A percentile compares a stretch with the other conserved stretches of the same genome.
Evolutionary conservation across 2,888 invertebrate species (phyloP).

Genomic region (Osmoderma eremita): DNA sequence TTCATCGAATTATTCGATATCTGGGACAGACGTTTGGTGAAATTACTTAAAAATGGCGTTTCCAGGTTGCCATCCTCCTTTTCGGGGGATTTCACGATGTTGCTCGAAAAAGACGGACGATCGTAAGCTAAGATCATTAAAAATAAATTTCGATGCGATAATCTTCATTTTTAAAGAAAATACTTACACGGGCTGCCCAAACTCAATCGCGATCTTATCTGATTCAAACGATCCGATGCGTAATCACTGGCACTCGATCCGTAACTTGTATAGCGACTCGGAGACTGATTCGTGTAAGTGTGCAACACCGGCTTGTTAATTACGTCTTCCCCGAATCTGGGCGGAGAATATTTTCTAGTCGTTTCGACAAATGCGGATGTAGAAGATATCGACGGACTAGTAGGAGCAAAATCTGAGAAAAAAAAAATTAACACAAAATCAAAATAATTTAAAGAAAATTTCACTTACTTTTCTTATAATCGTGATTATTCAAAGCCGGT

Average conservation of each 20-base stretch:
- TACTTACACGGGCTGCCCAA: conserved; percentile 56
- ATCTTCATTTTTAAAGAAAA: neutral
- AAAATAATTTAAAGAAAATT: neutral
- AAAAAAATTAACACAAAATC: neutral
- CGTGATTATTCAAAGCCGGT: conserved; percentile 28
- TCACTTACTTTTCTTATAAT: conserved; percentile 17
- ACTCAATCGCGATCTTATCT: conserved; percentile 70
- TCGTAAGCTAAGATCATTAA: too few species aligned
- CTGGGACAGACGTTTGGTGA: conserved; percentile 71
- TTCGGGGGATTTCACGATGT: conserved; percentile 26
- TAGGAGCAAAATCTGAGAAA: neutral
- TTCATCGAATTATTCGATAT: conserved; percentile 51
- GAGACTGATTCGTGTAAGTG: conserved; percentile 53
- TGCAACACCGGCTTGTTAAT: conserved; percentile 28
- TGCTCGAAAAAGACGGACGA: neutral
- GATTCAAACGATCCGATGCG: conserved; percentile 68
- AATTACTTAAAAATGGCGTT: conserved; percentile 77
- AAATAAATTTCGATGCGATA: too few species aligned
- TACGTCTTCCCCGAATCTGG: conserved; percentile 62
- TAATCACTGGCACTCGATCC: conserved; percentile 50
- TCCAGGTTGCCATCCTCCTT: conserved; percentile 64
- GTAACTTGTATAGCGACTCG: conserved; percentile 58
- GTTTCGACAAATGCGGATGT: conserved; percentile 13
- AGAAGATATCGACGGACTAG: neutral
- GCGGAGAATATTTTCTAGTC: conserved; percentile 52